Percentiles rank a stretch among this genome's conserved stretches.
Conservation (phyloP, 2,113 vertebrate genomes). For the Corythaeola cristata region DNA sequence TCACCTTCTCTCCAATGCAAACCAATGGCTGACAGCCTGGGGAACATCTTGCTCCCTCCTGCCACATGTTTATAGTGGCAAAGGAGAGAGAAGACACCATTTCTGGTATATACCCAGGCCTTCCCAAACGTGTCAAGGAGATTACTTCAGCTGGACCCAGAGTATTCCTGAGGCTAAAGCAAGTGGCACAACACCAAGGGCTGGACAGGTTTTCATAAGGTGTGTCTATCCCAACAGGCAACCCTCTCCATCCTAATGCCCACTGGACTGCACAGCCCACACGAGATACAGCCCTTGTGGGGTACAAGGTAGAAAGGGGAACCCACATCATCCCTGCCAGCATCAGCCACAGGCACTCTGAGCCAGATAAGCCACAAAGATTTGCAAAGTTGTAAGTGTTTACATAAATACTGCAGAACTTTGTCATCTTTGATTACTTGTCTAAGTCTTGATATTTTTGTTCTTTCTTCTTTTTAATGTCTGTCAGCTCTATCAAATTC, state of each 20-base stretch:
- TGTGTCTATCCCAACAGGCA: not conserved
- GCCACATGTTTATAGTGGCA: not conserved
- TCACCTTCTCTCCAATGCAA: not conserved
- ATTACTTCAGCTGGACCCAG: not conserved
- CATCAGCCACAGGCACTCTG: not conserved
- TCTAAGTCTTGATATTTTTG: not conserved
- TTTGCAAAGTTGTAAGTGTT: not conserved
- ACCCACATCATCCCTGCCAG: not conserved
- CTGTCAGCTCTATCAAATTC: not conserved
- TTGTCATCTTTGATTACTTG: not conserved
- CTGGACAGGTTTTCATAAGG: not conserved
- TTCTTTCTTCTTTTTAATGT: not conserved
- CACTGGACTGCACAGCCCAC: not conserved
- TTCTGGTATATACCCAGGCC: not conserved
- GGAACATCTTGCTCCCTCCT: not conserved
- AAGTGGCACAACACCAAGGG: not conserved
- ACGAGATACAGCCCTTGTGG: rapidly evolving
- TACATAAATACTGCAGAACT: not conserved
- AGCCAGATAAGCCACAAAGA: not conserved
- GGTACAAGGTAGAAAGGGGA: not conserved
- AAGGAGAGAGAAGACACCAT: not conserved
- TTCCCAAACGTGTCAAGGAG: not conserved
- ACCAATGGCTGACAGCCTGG: not conserved
- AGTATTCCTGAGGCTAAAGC: not conserved
- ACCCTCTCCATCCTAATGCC: not conserved